Evolutionary conservation across 2,797 vertebrate species (phyloP).

Genomic region (Babyrousa celebensis): DNA sequence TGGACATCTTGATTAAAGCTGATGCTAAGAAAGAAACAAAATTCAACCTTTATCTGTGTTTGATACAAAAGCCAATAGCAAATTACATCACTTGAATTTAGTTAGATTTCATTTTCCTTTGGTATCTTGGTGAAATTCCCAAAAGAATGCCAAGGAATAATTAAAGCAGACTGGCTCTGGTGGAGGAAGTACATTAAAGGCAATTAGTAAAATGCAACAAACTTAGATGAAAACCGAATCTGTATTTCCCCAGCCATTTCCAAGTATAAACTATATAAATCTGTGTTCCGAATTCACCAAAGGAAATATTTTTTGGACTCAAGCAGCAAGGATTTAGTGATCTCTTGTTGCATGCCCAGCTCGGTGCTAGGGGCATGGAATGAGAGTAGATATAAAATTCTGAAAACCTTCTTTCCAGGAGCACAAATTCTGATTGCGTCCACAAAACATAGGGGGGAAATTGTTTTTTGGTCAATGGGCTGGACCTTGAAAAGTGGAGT

Average conservation of each 20-base stretch:
- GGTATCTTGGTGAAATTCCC: constrained; percentile 82
- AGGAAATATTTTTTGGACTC: not conserved
- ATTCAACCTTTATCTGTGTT: constrained; percentile 15
- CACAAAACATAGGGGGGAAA: not conserved
- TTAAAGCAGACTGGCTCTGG: constrained; percentile 86
- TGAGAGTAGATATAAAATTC: constrained; percentile 56
- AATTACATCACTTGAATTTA: constrained; percentile 82
- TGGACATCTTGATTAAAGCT: constrained; percentile 77
- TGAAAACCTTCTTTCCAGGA: constrained; percentile 46
- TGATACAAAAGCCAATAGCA: constrained; percentile 74
- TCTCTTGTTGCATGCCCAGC: not conserved
- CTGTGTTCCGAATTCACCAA: constrained; percentile 18
- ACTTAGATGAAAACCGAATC: constrained; percentile 88
- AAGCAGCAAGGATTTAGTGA: constrained; percentile 10
- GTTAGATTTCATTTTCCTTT: constrained; percentile 88
- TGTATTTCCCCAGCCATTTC: constrained; percentile 67
- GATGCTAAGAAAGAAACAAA: not conserved
- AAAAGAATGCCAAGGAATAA: constrained; percentile 88
- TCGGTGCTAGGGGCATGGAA: constrained; percentile 21
- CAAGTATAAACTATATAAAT: not conserved
- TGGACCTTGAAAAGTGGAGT: not conserved
- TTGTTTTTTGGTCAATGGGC: not conserved
- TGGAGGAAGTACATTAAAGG: constrained; percentile 86
- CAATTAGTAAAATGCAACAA: constrained; percentile 91
- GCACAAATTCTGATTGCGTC: not conserved